Conservation (phyloP, 1,140 invertebrate species). For the Hypothenemus hampei region DNA sequence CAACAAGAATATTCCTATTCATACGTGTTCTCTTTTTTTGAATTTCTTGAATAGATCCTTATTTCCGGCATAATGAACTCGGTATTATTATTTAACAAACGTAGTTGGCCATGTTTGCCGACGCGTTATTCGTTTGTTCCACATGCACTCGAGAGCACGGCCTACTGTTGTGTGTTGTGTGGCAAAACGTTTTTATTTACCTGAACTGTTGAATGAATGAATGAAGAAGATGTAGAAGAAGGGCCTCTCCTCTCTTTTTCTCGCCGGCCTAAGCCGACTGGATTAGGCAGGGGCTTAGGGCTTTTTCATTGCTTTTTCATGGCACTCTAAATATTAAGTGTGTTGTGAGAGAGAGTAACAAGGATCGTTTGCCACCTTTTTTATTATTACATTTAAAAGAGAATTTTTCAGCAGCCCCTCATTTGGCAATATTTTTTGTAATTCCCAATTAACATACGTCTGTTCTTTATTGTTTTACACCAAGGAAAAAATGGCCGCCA, state of each 20-base stretch:
- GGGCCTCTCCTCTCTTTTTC: no score
- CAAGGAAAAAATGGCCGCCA: no score
- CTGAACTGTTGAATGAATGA: conserved; percentile 23
- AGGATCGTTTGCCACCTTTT: no score
- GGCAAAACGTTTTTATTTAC: conserved; percentile 26
- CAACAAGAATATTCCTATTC: neutral
- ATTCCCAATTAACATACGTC: no score
- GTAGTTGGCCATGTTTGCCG: conserved; percentile 28
- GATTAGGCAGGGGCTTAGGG: conserved; percentile 15
- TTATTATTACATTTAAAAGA: no score
- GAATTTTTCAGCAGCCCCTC: no score
- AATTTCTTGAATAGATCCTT: conserved; percentile 28
- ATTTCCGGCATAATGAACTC: conserved; percentile 29
- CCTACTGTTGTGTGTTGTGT: no score
- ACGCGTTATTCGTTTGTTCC: conserved; percentile 28
- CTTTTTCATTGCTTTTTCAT: conserved; percentile 25
- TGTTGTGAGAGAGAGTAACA: no score
- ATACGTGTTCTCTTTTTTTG: conserved; percentile 13
- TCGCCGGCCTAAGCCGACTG: conserved; percentile 10
- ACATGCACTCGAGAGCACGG: conserved; percentile 24
- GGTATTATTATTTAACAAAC: conserved; percentile 24
- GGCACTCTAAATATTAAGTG: neutral
- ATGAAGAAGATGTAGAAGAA: no score
- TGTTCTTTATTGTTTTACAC: no score
- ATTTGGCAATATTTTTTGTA: no score